Base-by-base conservation (phyloP, 2,113 vertebrate genomes). In the Forbesichthys agassizii region DNA sequence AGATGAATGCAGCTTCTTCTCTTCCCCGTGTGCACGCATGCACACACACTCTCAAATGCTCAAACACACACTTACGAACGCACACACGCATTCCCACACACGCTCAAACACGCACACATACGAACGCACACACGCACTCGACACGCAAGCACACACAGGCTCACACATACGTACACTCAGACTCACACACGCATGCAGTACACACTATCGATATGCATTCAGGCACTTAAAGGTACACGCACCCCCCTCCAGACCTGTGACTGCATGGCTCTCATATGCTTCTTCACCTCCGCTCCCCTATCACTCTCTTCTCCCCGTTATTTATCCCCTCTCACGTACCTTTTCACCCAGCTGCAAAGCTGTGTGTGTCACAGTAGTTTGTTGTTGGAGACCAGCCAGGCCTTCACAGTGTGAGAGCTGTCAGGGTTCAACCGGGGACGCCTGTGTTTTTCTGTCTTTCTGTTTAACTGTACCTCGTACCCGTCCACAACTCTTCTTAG, bases 21-120 rank as follows among this genome's bases (percentile, higher is more conserved):
- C 27, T 27, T 89, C 62, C 80, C 86, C 85, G 87, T 89, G 87
- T 91, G 88, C 84, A 89, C 87, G 89, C 71, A 83, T 65, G 81
- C 77, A 74, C 64, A 66, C 56, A 73, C 66, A 81, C 81, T 27
- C 27, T 27, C 27, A 27, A 27, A 68, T 70, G 49, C 62, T 69
- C 73, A 72, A 75, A 77, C 70, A 69, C 60, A 74, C 59, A 69
- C 61, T 3, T 66, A 73, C 67, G 12, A 2, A 54, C 27, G 27
- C 7, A 42, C 36, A 42, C 36, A 42, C 36, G 36, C 36, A 5
- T 5, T 42, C 36, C 88, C 87, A 90, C 73, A 83, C 66, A 83
- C 77, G 73, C 27, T 2, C 2, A 2, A 27, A 27, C 2, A 89
- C 87, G 89, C 73, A 83, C 66, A 83, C 77, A 74, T 16, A 16